These are phyloP conservation scores for Propithecus deckenii DNA, from an alignment of 2,797 vertebrate genomes.

Conservation along the genomic window DNA sequence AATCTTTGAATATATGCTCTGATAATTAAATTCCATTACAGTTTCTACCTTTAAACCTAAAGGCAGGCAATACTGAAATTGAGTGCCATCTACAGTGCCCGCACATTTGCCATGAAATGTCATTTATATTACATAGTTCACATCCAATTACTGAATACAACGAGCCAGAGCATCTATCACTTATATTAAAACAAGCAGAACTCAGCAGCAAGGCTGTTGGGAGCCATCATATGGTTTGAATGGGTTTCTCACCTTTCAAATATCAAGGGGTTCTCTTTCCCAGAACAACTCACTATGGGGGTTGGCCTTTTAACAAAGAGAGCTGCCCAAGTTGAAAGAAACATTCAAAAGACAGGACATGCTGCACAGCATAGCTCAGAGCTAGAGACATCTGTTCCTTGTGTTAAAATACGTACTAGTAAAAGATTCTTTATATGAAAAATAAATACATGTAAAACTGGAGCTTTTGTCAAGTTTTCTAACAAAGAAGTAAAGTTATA, in stretches of 20 bases:
- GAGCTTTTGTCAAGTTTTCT: background rate
- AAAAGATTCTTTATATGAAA: slow-evolving; percentile 49
- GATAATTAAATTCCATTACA: slow-evolving; percentile 84
- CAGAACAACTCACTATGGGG: slow-evolving; percentile 78
- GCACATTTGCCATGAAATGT: slow-evolving; percentile 91
- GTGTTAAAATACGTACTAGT: slow-evolving; percentile 68
- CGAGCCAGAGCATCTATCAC: slow-evolving; percentile 80
- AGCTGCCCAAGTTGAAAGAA: slow-evolving; percentile 71
- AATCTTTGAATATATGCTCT: slow-evolving; percentile 78
- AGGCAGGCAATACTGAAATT: slow-evolving; percentile 62
- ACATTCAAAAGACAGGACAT: slow-evolving; percentile 74
- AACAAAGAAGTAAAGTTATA: background rate
- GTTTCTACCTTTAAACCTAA: slow-evolving; percentile 74
- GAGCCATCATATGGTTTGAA: slow-evolving; percentile 83
- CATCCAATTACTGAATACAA: slow-evolving; percentile 89
- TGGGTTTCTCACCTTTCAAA: slow-evolving; percentile 85
- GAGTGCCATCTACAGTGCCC: slow-evolving; percentile 75
- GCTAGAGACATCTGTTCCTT: slow-evolving; percentile 61
- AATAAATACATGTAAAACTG: slow-evolving; percentile 54
- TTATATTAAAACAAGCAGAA: slow-evolving; percentile 82
- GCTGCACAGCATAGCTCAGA: slow-evolving; percentile 71
- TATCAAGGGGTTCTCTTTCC: slow-evolving; percentile 82
- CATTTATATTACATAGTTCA: slow-evolving; percentile 88
- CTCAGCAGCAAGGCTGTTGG: slow-evolving; percentile 52
- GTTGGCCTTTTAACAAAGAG: slow-evolving; percentile 83